phyloP scores from a whole-genome alignment of 2,888 invertebrate species.

The Drosophila kuntzei region DNA sequence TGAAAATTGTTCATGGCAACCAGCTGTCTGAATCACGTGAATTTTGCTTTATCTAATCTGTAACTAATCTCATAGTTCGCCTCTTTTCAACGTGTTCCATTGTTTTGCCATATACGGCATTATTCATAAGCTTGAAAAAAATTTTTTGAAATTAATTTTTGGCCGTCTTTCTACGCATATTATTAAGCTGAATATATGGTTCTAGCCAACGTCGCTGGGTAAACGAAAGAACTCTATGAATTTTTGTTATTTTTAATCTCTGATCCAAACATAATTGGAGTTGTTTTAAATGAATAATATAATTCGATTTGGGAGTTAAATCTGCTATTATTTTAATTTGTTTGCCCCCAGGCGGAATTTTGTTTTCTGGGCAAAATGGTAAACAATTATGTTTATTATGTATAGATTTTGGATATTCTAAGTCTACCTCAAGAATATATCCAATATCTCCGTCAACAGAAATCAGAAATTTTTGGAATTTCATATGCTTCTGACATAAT shows the following conservation, averaged over 20 bases:
- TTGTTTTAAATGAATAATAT: conserved; percentile 1
- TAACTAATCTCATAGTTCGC: neutral
- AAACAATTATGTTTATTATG: neutral
- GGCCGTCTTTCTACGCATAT: neutral
- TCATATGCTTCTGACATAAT: too few species aligned
- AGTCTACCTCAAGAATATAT: neutral
- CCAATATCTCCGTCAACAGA: neutral
- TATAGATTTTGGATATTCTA: neutral
- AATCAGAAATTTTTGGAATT: neutral
- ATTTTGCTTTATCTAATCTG: neutral
- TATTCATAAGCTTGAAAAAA: neutral
- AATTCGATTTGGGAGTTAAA: neutral
- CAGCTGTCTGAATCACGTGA: neutral
- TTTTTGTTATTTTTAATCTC: neutral
- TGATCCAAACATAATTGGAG: neutral
- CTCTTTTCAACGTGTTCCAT: conserved; percentile 2
- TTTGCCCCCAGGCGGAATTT: neutral
- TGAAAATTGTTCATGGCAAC: neutral
- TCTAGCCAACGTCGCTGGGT: too few species aligned
- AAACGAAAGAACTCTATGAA: neutral
- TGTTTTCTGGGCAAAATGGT: neutral
- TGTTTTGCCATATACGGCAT: neutral
- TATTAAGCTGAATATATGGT: too few species aligned
- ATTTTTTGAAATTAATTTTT: neutral
- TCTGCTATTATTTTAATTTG: neutral